These are phyloP conservation scores for Xiphophorus hellerii DNA, from an alignment of 2,113 vertebrate species.

Conservation along the genomic window DNA sequence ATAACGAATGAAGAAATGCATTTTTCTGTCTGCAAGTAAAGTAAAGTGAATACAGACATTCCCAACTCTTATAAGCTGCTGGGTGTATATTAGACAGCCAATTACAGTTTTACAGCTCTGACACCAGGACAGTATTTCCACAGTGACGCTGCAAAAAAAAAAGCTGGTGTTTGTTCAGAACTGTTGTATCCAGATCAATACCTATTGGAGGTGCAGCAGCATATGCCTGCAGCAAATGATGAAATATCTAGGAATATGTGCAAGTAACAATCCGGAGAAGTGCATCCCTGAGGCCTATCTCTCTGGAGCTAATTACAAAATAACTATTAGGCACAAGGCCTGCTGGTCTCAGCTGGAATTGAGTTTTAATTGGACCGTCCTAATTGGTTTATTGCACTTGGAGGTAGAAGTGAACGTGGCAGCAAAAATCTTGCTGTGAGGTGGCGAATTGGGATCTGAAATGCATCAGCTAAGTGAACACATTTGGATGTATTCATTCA, in stretches of 20 bases:
- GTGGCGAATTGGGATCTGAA: conserved; percentile 25
- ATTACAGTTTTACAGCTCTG: conserved; percentile 52
- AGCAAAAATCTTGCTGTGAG: conserved; percentile 50
- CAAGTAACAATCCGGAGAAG: conserved; percentile 35
- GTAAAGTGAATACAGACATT: conserved; percentile 16
- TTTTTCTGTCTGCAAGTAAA: conserved; percentile 1
- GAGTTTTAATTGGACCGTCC: conserved; percentile 80
- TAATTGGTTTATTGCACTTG: conserved; percentile 79
- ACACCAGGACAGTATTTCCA: conserved; percentile 53
- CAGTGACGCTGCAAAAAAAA: conserved; percentile 30
- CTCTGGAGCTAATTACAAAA: conserved; percentile 78
- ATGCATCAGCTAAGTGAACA: conserved; percentile 19
- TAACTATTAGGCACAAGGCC: conserved; percentile 72
- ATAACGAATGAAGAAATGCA: conserved; percentile 11
- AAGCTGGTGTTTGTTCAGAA: conserved; percentile 39
- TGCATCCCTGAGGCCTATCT: conserved; percentile 65
- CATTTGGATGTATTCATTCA: conserved; percentile 18
- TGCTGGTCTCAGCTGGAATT: conserved; percentile 78
- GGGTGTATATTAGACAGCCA: conserved; percentile 54
- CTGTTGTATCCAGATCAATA: conserved; percentile 56
- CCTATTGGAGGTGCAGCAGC: conserved; percentile 31
- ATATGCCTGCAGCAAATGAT: conserved; percentile 36
- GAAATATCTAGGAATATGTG: conserved; percentile 37
- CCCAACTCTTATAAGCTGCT: conserved; percentile 45
- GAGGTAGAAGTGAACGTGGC: conserved; percentile 63